phyloP scores from a whole-genome alignment of 2,113 vertebrate genomes.

The Cheilinus undulatus region DNA sequence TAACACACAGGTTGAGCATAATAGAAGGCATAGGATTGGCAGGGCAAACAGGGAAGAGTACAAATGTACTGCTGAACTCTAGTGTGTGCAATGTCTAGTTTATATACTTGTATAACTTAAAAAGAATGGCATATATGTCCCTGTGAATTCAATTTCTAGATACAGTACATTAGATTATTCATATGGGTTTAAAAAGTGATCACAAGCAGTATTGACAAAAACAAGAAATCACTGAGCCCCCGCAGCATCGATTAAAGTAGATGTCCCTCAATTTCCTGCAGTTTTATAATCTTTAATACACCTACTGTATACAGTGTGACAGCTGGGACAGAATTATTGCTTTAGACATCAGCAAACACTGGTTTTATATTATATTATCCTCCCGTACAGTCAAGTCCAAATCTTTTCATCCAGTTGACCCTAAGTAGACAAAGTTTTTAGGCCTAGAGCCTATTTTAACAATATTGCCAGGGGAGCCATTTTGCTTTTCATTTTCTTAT shows the following conservation, averaged over 20 bases:
- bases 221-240: constrained; percentile 20
- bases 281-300: constrained; percentile 32
- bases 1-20: constrained; percentile 6
- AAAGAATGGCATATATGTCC: not conserved
- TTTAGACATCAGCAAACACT: constrained; percentile 13
- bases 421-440: constrained; percentile 8
- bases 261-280: constrained; percentile 56
- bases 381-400: constrained; percentile 12
- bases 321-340: constrained; percentile 20
- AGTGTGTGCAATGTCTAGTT: not conserved
- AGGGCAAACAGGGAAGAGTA: constrained; percentile 6
- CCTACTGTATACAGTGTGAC: constrained; percentile 22
- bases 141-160: constrained; percentile 29
- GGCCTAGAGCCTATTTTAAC: not conserved
- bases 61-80: constrained; percentile 8
- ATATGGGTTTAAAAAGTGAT: constrained; percentile 49
- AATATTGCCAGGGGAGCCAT: not conserved
- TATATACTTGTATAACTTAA: constrained; percentile 19
- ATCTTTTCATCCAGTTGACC: constrained; percentile 26
- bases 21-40: constrained; percentile 1
- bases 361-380: constrained; percentile 9
- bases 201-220: constrained; percentile 22
- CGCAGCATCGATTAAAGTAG: constrained; percentile 34
- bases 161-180: constrained; percentile 63
- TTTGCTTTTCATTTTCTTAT: constrained; percentile 82